Evolutionary conservation across 2,888 invertebrate genomes (phyloP), one percentile per base, ranked within the genome.

Genomic region (Watsonalla binaria): DNA sequence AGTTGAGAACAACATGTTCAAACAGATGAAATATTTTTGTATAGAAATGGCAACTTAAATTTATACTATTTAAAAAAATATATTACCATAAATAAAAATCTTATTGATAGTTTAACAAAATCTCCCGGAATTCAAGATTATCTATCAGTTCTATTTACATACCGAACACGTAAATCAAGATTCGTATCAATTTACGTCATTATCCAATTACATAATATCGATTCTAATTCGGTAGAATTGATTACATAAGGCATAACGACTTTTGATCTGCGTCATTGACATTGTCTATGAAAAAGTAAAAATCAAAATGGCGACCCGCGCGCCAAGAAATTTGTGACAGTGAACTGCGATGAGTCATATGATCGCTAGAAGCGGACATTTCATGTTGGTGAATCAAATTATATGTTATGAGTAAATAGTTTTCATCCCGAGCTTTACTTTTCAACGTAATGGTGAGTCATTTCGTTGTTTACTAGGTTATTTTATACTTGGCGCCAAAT

Each of bases 361-460:
- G 13, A 50, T 51, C 56, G 51, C 55, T 47, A 54, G 65, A 70
- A 70, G 53, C 63, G 63, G 63, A 63, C 65, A 59, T 50, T 48
- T 58, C 46, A 56, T 54, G 55, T 62, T 58, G 55, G 57, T 70
- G 69, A 69, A 57, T 69, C 66, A 65, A 65, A 57, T 53, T 51
- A 56, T 54, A 53, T 58, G 33, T 45, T 51, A 47, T 47, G 46
- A 46, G 39, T 47, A 51, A 45, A 48, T n/a, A 37, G 39, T 54
- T 51, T 56, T 58, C 52, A 51, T 51, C 51, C 35, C 37, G 45
- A 46, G 24, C 46, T 15, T 54, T 49, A 49, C 52, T 52, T 47
- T 52, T 48, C 4, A 24, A 24, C 24, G 24, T 24, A 24, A 24
- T 8, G 24, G 46, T 58, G 53, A 58, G 13, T 58, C 58, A 58